These are phyloP conservation scores for Caranx melampygus DNA, from an alignment of 2,113 vertebrate species.

Conservation along the genomic window DNA sequence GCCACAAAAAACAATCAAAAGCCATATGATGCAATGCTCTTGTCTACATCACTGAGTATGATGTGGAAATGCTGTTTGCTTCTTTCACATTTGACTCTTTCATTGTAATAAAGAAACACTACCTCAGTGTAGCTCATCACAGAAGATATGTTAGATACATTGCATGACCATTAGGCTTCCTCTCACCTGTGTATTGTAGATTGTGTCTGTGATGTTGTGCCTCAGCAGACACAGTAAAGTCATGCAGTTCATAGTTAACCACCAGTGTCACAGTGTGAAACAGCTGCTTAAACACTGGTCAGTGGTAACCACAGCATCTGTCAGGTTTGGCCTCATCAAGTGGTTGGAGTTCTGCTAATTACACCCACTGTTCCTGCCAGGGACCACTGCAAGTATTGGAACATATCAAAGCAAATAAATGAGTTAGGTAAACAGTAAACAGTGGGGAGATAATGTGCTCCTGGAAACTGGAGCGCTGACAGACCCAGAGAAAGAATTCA, in stretches of 20 bases:
- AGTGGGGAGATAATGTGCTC: constrained; percentile 18
- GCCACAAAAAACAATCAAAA: too few species aligned
- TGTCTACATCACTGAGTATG: too few species aligned
- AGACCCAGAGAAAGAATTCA: constrained; percentile 5
- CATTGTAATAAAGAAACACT: constrained; percentile 1
- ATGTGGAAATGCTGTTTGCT: too few species aligned
- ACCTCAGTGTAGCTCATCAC: background rate
- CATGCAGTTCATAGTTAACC: background rate
- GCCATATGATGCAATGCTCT: too few species aligned
- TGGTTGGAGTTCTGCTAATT: constrained; percentile 31
- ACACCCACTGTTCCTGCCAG: constrained; percentile 12
- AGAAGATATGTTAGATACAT: background rate
- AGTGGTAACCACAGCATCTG: constrained; percentile 18
- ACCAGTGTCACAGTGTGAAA: background rate
- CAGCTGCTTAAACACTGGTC: background rate
- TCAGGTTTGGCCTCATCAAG: constrained; percentile 26
- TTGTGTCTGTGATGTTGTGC: too few species aligned
- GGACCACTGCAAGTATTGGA: constrained; percentile 17
- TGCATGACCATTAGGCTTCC: too few species aligned
- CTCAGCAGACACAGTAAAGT: background rate
- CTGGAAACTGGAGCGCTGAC: background rate
- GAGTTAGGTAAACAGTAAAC: constrained; percentile 55
- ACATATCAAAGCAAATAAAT: constrained; percentile 57
- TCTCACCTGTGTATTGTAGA: too few species aligned
- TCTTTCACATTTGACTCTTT: background rate